Evolutionary conservation across 2,888 invertebrate species (phyloP).

Genomic region (Nemoura dubitans): DNA sequence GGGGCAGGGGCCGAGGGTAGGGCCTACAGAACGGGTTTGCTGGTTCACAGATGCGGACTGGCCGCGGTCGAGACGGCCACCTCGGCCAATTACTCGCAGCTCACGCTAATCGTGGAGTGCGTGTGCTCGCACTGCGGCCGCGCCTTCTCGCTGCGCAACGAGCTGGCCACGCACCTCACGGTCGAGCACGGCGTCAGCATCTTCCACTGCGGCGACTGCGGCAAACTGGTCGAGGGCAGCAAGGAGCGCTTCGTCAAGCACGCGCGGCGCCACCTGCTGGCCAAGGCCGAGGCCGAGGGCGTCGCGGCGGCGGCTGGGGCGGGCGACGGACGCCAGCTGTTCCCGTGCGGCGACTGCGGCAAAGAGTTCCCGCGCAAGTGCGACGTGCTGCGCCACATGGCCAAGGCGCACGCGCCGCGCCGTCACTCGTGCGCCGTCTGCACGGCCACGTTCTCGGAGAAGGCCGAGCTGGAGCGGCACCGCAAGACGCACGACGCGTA

Average conservation of each 20-base stretch:
- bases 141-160: constrained; percentile 22
- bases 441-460: neutral
- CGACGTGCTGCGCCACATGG: constrained; percentile 41
- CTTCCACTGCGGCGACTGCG: constrained; percentile 45
- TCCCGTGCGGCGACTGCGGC: neutral
- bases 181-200: constrained; percentile 33
- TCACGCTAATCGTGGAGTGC: neutral
- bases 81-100: neutral
- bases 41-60: neutral
- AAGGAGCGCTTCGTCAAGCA: constrained; percentile 42
- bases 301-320: no score
- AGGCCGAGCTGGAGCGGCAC: neutral
- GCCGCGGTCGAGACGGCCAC: neutral
- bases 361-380: constrained; percentile 30
- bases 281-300: neutral
- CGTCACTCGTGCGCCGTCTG: constrained; percentile 1
- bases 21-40: neutral
- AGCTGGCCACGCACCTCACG: constrained; percentile 43
- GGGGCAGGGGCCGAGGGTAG: no score
- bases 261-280: neutral
- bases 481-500: constrained; percentile 25
- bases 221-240: constrained; percentile 39
- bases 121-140: constrained; percentile 30
- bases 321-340: no score
- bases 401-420: neutral